Evolutionary conservation across 2,797 vertebrate species (phyloP).

Genomic region (Sebastes flavidus): DNA sequence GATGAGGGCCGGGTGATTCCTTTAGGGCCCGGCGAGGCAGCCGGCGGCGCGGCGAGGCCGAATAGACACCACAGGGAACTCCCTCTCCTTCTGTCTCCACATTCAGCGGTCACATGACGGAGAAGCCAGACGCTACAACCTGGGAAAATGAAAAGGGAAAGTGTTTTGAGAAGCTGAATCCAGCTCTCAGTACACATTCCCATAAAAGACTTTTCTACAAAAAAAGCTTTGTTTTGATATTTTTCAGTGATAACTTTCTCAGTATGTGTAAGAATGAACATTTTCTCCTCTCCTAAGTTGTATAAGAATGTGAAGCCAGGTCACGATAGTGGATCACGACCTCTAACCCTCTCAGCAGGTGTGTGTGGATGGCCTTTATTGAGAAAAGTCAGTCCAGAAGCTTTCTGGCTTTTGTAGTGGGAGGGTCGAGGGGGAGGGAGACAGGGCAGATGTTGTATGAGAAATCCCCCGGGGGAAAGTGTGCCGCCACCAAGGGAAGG

Average conservation of each 20-base stretch:
- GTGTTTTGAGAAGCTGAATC: slow-evolving; percentile 12
- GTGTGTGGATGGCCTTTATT: slow-evolving; percentile 64
- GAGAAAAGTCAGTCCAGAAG: slow-evolving; percentile 56
- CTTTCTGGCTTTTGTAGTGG: slow-evolving; percentile 51
- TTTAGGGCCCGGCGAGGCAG: slow-evolving; percentile 70
- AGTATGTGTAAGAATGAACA: neutral
- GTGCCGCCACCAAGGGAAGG: slow-evolving; percentile 63
- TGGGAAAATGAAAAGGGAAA: slow-evolving; percentile 22
- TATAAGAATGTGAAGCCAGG: slow-evolving; percentile 42
- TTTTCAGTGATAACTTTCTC: neutral
- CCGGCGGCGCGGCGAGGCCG: slow-evolving; percentile 53
- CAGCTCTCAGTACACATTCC: neutral
- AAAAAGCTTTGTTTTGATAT: neutral
- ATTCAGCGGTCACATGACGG: slow-evolving; percentile 28
- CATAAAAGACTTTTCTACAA: neutral
- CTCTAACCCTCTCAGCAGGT: slow-evolving; percentile 82
- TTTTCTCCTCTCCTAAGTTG: slow-evolving; percentile 3
- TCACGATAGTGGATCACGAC: slow-evolving; percentile 50
- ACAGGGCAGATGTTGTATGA: slow-evolving; percentile 80
- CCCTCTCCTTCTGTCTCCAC: slow-evolving; percentile 52
- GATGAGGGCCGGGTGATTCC: slow-evolving; percentile 80
- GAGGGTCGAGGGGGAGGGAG: slow-evolving; percentile 1
- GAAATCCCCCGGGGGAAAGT: slow-evolving; percentile 77
- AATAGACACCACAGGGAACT: slow-evolving; percentile 49
- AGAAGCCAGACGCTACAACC: slow-evolving; percentile 14